Percentiles rank a stretch among this genome's conserved stretches.
These are phyloP conservation scores for Scatophagus argus DNA, from an alignment of 2,113 vertebrate species.

Conservation along the genomic window DNA sequence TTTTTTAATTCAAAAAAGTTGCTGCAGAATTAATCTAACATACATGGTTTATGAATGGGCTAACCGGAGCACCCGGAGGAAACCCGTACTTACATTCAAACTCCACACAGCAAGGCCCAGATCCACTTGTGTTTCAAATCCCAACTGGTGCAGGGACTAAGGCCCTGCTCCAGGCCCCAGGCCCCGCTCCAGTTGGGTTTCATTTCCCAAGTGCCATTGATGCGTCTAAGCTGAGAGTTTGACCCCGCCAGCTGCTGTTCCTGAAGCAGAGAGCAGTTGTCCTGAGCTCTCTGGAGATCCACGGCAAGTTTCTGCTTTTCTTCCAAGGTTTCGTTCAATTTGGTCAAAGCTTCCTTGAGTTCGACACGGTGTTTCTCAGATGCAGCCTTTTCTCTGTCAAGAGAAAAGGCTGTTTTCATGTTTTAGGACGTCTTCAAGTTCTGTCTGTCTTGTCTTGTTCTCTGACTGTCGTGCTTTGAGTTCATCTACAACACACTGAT, in stretches of 20 bases:
- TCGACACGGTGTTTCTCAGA: background rate
- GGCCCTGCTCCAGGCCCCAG: too few species aligned
- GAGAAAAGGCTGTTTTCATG: background rate
- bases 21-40: too few species aligned
- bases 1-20: too few species aligned
- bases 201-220: background rate
- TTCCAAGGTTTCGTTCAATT: background rate
- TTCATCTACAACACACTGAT: background rate
- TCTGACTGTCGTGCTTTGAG: background rate
- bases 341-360: background rate
- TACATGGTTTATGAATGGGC: too few species aligned
- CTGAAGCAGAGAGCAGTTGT: background rate
- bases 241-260: background rate
- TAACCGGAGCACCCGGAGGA: too few species aligned
- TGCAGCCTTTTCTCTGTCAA: background rate
- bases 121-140: too few species aligned
- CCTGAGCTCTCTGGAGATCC: background rate
- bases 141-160: too few species aligned
- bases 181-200: too few species aligned
- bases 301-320: background rate
- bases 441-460: background rate
- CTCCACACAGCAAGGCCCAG: too few species aligned
- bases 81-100: too few species aligned
- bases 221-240: background rate
- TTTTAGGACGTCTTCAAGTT: conserved; percentile 48